Evolutionary conservation across 1,140 invertebrate genomes (phyloP).

Genomic region (Delia radicum): DNA sequence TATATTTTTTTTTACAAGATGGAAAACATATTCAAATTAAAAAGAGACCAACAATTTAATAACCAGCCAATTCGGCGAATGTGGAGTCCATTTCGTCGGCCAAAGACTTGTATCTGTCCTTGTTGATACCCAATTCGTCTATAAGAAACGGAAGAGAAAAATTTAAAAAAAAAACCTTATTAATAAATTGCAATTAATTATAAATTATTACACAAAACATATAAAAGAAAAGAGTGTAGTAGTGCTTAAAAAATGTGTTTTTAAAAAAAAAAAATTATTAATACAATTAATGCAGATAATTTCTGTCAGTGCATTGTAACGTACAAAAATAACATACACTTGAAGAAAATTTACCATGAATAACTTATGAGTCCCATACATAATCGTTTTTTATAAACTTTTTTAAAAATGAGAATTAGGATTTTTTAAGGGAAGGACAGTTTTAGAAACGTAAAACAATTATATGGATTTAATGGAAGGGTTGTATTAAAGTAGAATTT

Average conservation of each 20-base stretch:
- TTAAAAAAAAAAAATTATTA: neutral
- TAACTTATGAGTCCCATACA: too few relatives aligned
- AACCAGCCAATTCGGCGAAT: slow-evolving; percentile 92
- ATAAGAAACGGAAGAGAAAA: slow-evolving; percentile 35
- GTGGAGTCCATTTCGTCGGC: slow-evolving; percentile 97
- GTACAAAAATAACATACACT: neutral
- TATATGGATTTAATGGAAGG: too few relatives aligned
- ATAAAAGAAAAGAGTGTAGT: neutral
- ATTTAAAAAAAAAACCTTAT: neutral
- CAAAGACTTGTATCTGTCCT: slow-evolving; percentile 96
- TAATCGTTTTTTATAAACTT: too few relatives aligned
- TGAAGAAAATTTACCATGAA: neutral
- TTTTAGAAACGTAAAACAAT: too few relatives aligned
- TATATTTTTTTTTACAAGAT: slow-evolving; percentile 17
- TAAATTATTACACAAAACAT: neutral
- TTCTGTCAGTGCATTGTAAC: neutral
- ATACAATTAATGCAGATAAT: neutral
- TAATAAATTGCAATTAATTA: neutral
- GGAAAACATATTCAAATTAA: slow-evolving; percentile 22
- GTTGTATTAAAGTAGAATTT: too few relatives aligned
- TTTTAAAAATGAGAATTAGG: too few relatives aligned
- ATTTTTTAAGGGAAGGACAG: too few relatives aligned
- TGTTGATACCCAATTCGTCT: slow-evolving; percentile 98
- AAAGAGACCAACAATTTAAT: slow-evolving; percentile 59
- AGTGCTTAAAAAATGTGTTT: neutral